A percentile compares a stretch with the other conserved stretches of the same genome.
phyloP scores from a whole-genome alignment of 1,140 invertebrate genomes.

The Homalodisca vitripennis region DNA sequence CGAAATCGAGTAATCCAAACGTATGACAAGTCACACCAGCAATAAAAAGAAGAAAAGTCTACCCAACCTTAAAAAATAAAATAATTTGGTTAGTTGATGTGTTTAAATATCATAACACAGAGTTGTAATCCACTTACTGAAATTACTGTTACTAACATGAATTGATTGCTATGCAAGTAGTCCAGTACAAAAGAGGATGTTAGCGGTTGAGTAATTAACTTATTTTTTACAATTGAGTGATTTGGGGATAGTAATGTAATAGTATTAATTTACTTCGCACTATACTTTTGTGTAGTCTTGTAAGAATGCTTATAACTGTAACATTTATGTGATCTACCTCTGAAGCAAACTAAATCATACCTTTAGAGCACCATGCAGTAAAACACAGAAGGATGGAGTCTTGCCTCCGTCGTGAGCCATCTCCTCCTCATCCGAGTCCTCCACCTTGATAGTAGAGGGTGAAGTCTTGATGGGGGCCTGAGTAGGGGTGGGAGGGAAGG shows the following conservation, averaged over 20 bases:
- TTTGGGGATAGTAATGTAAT: not conserved
- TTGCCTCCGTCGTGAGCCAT: constrained; percentile 76
- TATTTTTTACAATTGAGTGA: not conserved
- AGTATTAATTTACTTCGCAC: not conserved
- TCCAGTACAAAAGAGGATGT: too few relatives aligned
- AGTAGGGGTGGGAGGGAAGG: constrained; percentile 46
- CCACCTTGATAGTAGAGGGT: constrained; percentile 7
- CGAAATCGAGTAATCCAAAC: too few relatives aligned
- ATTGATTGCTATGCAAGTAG: too few relatives aligned
- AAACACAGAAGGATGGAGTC: constrained; percentile 86
- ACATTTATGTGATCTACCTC: not conserved
- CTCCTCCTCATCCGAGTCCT: constrained; percentile 50
- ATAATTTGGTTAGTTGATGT: too few relatives aligned
- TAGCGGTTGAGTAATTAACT: too few relatives aligned
- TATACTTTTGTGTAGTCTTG: not conserved
- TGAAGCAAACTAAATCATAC: constrained; percentile 47
- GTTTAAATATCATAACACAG: too few relatives aligned
- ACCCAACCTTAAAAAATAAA: too few relatives aligned
- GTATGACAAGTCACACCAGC: too few relatives aligned
- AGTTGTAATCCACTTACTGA: too few relatives aligned
- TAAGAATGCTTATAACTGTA: not conserved
- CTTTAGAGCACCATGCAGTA: constrained; percentile 93
- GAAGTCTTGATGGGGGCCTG: not conserved
- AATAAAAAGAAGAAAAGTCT: too few relatives aligned
- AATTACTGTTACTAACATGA: too few relatives aligned